phyloP scores from a whole-genome alignment of 1,140 invertebrate species.

The Neelides sp. region DNA sequence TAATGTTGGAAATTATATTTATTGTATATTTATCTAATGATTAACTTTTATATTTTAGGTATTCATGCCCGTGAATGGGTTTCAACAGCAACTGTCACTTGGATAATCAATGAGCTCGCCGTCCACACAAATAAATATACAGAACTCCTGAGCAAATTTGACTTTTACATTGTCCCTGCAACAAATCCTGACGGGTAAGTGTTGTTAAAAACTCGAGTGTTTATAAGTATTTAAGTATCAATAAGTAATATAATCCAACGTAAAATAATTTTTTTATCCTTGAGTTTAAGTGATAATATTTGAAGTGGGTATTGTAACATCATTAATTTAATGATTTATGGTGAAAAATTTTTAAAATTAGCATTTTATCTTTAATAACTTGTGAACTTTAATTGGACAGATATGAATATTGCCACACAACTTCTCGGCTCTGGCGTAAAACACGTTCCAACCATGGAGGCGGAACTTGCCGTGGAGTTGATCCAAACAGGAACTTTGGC shows the following conservation, averaged over 20 bases:
- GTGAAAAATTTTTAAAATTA: no score
- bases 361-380: no score
- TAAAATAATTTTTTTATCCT: background rate
- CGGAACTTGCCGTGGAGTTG: constrained; percentile 36
- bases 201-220: no score
- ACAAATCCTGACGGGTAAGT: constrained; percentile 4
- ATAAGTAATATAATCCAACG: background rate
- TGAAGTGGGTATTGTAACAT: no score
- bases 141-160: constrained; percentile 19
- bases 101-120: constrained; percentile 48
- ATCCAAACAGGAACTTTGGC: constrained; percentile 32
- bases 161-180: constrained; percentile 10
- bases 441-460: no score
- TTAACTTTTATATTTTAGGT: constrained; percentile 18
- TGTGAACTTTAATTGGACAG: no score
- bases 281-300: no score
- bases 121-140: constrained; percentile 31
- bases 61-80: constrained; percentile 56
- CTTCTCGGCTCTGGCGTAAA: no score
- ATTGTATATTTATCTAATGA: no score
- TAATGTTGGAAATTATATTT: no score
- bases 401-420: no score
- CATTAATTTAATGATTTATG: no score
- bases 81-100: constrained; percentile 45
- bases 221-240: background rate